These are phyloP conservation scores for Muscicapa comitata DNA, from an alignment of 2,797 vertebrate species.

Conservation along the genomic window DNA sequence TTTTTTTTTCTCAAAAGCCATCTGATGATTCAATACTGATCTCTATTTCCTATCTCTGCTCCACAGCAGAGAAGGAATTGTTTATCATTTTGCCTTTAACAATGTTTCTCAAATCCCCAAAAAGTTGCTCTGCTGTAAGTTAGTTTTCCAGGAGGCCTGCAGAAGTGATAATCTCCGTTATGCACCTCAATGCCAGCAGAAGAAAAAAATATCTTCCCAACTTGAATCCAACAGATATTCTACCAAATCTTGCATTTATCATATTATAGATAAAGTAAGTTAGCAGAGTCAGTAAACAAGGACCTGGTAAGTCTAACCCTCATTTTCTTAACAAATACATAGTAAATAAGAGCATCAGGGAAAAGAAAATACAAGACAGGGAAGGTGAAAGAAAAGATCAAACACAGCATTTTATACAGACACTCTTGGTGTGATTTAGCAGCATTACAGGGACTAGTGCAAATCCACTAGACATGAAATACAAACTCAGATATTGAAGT, in stretches of 20 bases:
- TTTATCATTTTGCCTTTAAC: not conserved
- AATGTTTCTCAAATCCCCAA: not conserved
- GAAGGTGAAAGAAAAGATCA: not conserved
- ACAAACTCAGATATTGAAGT: not conserved
- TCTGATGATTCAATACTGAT: not conserved
- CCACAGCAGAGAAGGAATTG: not conserved
- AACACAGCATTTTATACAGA: not conserved
- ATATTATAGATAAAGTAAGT: not conserved
- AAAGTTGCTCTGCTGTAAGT: not conserved
- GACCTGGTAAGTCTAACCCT: not conserved
- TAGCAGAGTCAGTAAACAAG: not conserved
- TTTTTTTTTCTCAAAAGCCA: not conserved
- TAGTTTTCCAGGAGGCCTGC: not conserved
- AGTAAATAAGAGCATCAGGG: not conserved
- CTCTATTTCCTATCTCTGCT: not conserved
- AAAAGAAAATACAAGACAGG: not conserved
- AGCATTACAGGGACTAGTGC: not conserved
- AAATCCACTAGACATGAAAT: not conserved
- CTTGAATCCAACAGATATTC: not conserved
- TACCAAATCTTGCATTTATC: not conserved
- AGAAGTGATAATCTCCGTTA: not conserved
- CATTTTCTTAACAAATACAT: not conserved
- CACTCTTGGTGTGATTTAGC: not conserved
- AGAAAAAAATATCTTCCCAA: not conserved
- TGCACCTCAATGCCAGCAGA: not conserved